Evolutionary conservation across 1,140 invertebrate genomes (phyloP), one percentile per base, ranked within the genome.

Genomic region (Dendroctonus ponderosae): DNA sequence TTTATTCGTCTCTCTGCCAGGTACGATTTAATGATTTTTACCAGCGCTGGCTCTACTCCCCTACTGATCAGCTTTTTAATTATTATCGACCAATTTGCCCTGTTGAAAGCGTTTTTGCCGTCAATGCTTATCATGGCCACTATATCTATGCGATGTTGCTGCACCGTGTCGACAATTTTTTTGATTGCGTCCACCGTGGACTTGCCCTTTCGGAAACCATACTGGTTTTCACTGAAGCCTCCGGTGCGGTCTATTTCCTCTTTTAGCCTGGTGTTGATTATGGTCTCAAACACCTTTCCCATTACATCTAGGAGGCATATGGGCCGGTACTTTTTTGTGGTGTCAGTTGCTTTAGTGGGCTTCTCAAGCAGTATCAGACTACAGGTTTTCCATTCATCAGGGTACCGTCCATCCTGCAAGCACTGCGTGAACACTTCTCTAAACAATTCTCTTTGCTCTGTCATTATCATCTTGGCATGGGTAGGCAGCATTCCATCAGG

Each of bases 101-200:
- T 60, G 40, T 69, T 69, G 42, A 65, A 70, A 14, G 66, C 70
- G 56, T 66, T 69, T 41, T 58, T 44, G 5, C 68, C 14, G 52
- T 69, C 70, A 6, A 71, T 8, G 12, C 46, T 14, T 9, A 71
- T 60, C 43, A 59, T 8, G 5, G 60, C 52, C 41, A 15, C 15
- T 42, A 12, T 43, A 14, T 44, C 4, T 15, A 7, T 15, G 43
- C n/a, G 11, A 8, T 4, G 11, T 37, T 42, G 6, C 26, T 42
- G 7, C 7, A 51, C 49, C 14, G 49, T 15, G 6, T 14, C 49
- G 7, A 7, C 6, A 9, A 51, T n/a, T 38, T 51, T n/a, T 26
- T 57, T 44, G 6, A 62, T 26, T 8, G 69, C 61, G 39, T 68
- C 54, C 12, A 65, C 14, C 8, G 66, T 65, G 6, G 51, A 53